Percentiles rank a stretch among this genome's conserved stretches.
phyloP scores from a whole-genome alignment of 2,113 vertebrate species.

The Strigops habroptila region DNA sequence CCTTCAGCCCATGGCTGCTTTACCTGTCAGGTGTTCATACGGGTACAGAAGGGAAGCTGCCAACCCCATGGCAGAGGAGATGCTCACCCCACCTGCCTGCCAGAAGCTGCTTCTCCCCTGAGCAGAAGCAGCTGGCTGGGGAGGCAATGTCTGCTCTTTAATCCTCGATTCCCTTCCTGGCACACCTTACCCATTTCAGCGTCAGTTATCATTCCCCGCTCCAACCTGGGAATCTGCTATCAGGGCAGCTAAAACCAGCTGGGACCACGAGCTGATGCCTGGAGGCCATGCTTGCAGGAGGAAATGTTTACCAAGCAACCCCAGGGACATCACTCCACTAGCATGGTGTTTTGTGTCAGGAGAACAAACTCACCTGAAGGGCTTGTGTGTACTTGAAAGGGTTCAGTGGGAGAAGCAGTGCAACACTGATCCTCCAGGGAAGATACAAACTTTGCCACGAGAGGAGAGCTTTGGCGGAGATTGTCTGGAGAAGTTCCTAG shows the following conservation, averaged over 20 bases:
- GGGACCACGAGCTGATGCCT: background rate
- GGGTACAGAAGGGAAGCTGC: background rate
- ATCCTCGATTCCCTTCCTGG: background rate
- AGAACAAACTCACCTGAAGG: constrained; percentile 7
- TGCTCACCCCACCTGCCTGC: background rate
- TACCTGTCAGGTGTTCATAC: background rate
- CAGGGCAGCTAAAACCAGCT: background rate
- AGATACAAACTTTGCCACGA: background rate
- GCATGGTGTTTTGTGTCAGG: background rate
- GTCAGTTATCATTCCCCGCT: accelerated
- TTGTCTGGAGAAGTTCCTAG: background rate
- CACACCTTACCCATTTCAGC: background rate
- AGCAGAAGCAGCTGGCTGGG: background rate
- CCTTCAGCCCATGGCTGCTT: background rate
- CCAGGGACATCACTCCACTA: background rate
- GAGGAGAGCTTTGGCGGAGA: background rate
- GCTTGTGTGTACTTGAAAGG: background rate
- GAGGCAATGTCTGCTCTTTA: background rate
- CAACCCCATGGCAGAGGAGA: accelerated
- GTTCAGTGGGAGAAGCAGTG: background rate
- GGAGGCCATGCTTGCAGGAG: background rate
- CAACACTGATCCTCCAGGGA: background rate
- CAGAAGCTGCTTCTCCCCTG: background rate
- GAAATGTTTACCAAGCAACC: background rate
- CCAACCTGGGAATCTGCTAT: accelerated